Percentiles rank a stretch among this genome's conserved stretches.
Conservation (phyloP, 2,113 vertebrate genomes). For the Anhinga anhinga region DNA sequence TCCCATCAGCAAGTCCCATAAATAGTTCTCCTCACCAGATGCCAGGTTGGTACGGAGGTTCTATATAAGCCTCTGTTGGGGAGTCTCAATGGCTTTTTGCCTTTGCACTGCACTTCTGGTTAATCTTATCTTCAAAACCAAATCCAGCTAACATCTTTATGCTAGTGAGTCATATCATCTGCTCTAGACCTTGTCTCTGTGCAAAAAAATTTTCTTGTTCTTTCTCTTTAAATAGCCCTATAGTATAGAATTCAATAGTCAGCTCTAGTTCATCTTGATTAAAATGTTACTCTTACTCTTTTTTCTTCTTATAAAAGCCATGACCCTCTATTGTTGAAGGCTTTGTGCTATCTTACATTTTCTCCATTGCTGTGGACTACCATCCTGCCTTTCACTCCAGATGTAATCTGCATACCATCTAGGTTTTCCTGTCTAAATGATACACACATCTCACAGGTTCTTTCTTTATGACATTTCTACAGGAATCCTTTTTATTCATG, state of each 20-base stretch:
- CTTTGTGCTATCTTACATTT: neutral
- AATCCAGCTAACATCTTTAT: neutral
- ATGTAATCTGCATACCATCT: neutral
- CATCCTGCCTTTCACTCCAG: neutral
- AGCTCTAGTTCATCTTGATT: neutral
- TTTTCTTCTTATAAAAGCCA: neutral
- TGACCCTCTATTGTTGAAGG: neutral
- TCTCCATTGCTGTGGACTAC: neutral
- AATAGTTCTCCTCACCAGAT: neutral
- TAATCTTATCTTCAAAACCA: neutral
- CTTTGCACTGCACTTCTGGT: neutral
- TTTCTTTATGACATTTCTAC: neutral
- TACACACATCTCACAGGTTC: neutral
- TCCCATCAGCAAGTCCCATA: neutral
- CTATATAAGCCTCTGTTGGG: neutral
- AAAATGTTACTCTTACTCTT: neutral
- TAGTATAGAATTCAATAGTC: neutral
- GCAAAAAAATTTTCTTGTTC: neutral
- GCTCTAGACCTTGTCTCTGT: neutral
- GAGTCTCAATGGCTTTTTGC: neutral
- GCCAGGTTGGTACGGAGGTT: neutral
- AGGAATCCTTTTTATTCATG: neutral
- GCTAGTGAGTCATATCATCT: neutral
- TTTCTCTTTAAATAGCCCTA: neutral
- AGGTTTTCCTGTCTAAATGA: neutral